These are phyloP conservation scores for Oncorhynchus keta DNA, from an alignment of 2,113 vertebrate species.

Conservation along the genomic window DNA sequence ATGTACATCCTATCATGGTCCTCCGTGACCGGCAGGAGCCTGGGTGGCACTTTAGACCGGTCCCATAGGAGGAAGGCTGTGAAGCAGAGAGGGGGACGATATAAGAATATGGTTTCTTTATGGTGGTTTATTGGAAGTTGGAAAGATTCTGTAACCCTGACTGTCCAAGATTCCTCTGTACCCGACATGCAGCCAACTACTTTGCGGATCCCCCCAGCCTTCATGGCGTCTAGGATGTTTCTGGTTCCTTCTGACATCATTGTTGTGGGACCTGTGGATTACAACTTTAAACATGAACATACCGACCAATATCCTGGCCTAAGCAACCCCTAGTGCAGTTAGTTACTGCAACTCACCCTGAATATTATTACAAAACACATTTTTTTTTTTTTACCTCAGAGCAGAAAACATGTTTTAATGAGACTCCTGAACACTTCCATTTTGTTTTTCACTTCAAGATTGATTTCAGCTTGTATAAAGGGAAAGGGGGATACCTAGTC, in stretches of 20 bases:
- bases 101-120: not conserved
- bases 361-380: not conserved
- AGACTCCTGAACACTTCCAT: not conserved
- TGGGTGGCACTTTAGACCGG: constrained; percentile 80
- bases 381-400: not conserved
- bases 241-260: constrained; percentile 87
- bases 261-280: constrained; percentile 80
- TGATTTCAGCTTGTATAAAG: not conserved
- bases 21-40: constrained; percentile 76
- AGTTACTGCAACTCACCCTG: not conserved
- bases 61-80: constrained; percentile 90
- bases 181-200: constrained; percentile 79
- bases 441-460: not conserved
- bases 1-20: constrained; percentile 88
- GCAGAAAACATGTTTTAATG: not conserved
- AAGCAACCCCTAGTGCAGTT: not conserved
- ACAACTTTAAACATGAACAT: not conserved
- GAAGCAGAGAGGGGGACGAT: not conserved
- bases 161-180: constrained; percentile 41
- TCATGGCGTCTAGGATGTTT: constrained; percentile 86
- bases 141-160: not conserved
- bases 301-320: not conserved
- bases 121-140: not conserved
- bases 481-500: no score
- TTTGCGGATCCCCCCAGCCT: constrained; percentile 78